Evolutionary conservation across 2,888 invertebrate genomes (phyloP).

Genomic region (Noctua janthe): DNA sequence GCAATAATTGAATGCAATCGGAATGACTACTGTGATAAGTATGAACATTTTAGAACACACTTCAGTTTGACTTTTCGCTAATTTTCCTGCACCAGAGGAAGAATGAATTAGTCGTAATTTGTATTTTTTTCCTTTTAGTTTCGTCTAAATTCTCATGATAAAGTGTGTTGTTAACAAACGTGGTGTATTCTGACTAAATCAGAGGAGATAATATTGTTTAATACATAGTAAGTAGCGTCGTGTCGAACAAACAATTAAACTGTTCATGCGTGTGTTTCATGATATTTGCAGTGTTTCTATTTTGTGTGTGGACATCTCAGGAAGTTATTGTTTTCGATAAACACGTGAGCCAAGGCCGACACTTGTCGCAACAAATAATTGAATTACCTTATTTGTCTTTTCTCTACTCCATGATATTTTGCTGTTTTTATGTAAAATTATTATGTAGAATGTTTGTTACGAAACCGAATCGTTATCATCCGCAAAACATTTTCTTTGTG

Average conservation of each 20-base stretch:
- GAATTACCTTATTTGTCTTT: conserved; percentile 62
- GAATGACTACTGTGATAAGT: not conserved
- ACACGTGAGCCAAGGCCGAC: conserved; percentile 83
- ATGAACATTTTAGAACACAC: conserved; percentile 38
- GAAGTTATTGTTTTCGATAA: conserved; percentile 79
- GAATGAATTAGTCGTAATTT: conserved; percentile 82
- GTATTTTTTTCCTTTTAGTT: conserved; percentile 70
- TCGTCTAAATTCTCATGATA: conserved; percentile 68
- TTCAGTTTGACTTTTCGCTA: conserved; percentile 59
- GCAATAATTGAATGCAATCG: not conserved
- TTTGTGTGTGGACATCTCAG: conserved; percentile 72
- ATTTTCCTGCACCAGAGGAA: conserved; percentile 62
- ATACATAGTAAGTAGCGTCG: conserved; percentile 60
- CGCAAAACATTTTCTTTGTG: conserved; percentile 72
- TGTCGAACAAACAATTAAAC: conserved; percentile 30
- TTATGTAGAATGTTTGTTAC: conserved; percentile 74
- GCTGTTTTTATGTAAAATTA: conserved; percentile 24
- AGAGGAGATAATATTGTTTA: conserved; percentile 38
- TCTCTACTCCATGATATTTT: conserved; percentile 23
- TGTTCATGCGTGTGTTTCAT: conserved; percentile 44
- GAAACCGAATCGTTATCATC: conserved; percentile 74
- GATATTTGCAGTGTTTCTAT: conserved; percentile 64
- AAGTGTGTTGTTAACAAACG: conserved; percentile 63
- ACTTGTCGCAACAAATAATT: conserved; percentile 68
- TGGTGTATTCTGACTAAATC: conserved; percentile 42